phyloP scores from a whole-genome alignment of 2,797 vertebrate species.

The Liparis tanakae region DNA sequence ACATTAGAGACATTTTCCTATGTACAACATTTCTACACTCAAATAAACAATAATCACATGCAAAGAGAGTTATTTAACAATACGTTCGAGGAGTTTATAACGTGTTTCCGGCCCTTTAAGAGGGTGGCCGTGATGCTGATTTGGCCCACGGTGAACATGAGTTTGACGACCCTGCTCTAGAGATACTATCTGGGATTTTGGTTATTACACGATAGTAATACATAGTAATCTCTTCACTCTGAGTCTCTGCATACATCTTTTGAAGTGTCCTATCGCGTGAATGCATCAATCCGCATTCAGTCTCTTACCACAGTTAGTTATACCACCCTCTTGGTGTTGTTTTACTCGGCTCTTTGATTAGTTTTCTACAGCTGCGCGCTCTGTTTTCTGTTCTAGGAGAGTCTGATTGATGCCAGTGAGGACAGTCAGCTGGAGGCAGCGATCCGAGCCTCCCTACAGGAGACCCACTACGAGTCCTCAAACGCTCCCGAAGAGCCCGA shows the following conservation, averaged over 20 bases:
- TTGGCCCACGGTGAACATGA: too few species aligned
- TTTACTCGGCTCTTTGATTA: not conserved
- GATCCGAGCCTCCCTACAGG: constrained; percentile 95
- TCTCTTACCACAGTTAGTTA: not conserved
- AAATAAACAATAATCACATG: too few species aligned
- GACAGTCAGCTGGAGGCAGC: constrained; percentile 99
- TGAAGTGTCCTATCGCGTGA: not conserved
- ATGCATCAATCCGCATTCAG: not conserved
- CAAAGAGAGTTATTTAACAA: too few species aligned
- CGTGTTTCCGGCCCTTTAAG: too few species aligned
- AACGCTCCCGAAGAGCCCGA: constrained; percentile 88
- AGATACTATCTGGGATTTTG: not conserved
- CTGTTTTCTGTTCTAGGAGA: constrained; percentile 87
- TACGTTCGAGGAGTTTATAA: too few species aligned
- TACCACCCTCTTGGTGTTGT: constrained; percentile 1
- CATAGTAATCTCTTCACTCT: not conserved
- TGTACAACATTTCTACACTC: too few species aligned
- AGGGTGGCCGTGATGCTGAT: too few species aligned
- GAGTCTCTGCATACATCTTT: not conserved
- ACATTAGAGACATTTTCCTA: too few species aligned
- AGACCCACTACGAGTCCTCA: constrained; percentile 96
- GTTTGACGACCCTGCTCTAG: too few species aligned
- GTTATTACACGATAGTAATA: not conserved
- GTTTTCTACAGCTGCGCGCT: constrained; percentile 44
- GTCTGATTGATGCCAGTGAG: constrained; percentile 98